These are phyloP conservation scores for Indicator indicator DNA, from an alignment of 2,113 vertebrate species.

Conservation along the genomic window DNA sequence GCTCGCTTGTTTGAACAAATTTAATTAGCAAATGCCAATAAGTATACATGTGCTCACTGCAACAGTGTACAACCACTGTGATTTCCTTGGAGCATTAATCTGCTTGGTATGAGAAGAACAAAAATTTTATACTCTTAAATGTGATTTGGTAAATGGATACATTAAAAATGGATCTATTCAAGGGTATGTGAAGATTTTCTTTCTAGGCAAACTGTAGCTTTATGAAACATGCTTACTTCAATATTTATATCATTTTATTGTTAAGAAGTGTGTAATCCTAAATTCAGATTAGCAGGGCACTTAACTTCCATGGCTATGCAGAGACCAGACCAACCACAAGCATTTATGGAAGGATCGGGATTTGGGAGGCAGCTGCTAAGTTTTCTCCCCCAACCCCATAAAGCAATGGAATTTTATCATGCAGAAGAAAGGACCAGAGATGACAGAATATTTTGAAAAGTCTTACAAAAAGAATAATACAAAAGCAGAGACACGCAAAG, in stretches of 20 bases:
- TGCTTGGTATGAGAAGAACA: neutral
- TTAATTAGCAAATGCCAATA: slow-evolving; percentile 52
- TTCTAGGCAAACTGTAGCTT: neutral
- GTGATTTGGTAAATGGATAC: neutral
- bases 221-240: neutral
- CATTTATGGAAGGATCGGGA: neutral
- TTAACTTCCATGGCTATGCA: neutral
- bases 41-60: neutral
- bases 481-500: neutral
- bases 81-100: neutral
- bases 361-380: neutral
- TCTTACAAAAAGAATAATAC: neutral
- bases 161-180: neutral
- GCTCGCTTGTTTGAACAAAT: neutral
- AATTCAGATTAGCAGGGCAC: neutral
- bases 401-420: neutral
- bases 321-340: neutral
- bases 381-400: neutral
- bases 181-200: neutral
- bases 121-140: neutral
- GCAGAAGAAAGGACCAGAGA: neutral
- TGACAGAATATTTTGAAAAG: neutral
- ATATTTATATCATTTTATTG: neutral
- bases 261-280: neutral
- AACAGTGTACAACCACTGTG: neutral